Evolutionary conservation across 2,888 invertebrate genomes (phyloP), one percentile per base, ranked within the genome.

Genomic region (Amphipyra berbera): DNA sequence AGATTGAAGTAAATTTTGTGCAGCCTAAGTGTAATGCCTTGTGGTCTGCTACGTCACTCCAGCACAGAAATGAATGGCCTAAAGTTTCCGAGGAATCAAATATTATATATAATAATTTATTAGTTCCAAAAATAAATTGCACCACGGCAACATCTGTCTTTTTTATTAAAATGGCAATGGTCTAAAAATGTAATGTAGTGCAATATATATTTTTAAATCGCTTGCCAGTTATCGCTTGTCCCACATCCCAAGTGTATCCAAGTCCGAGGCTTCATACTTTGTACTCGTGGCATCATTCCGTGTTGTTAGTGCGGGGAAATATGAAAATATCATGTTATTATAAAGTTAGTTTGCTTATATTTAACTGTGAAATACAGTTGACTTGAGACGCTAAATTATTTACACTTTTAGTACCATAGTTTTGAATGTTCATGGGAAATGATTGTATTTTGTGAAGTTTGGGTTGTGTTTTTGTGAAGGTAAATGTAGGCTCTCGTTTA

Each of bases 241-340:
- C 80, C 84, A 79, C 47, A 53, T 63, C 65, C 65, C 58, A 82
- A 86, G 83, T 85, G 83, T 86, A 87, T 86, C 84, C 81, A 82
- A 87, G 88, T 84, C 83, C 78, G 78, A 88, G 89, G 87, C 90
- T 88, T 86, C 83, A 84, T 88, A 88, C 88, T 89, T 89, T 83
- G 84, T 87, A 81, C 83, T 74, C 78, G 85, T 83, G 80, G 83
- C 89, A 87, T 87, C 89, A 86, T 86, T 87, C 78, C 81, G 78
- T 80, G 88, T 90, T 88, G 87, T 88, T 90, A 89, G 87, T 87
- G 85, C 82, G 68, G 73, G 81, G 84, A 87, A 88, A 88, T 90
- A 90, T 88, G 87, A 91, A 90, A 90, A 90, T 89, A 90, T 87
- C 86, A 86, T 87, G 87, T 87, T 90, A 87, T 78, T 86, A 82